Conservation (phyloP, 2,797 vertebrate genomes). For the Tenualosa thibaudeaui region DNA sequence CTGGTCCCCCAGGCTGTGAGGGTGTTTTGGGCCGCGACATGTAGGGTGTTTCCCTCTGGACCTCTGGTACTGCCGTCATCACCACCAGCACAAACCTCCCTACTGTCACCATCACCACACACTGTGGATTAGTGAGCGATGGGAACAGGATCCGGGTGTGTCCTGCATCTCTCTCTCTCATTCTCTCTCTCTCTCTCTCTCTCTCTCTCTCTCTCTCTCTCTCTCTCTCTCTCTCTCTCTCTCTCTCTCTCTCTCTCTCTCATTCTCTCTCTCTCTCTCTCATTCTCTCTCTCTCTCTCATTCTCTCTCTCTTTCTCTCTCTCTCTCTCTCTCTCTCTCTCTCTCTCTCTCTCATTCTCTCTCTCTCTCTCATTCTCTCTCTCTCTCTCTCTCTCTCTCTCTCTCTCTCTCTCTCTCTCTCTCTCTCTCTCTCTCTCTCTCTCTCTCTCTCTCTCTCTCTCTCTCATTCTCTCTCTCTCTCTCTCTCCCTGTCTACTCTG, state of each 20-base stretch:
- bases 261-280: no score
- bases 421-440: no score
- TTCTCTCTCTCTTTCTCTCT: not conserved
- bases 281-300: not conserved
- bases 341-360: no score
- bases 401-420: not conserved
- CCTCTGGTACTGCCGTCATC: not conserved
- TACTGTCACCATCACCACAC: not conserved
- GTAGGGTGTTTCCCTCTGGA: not conserved
- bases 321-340: not conserved
- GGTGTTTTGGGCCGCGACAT: not conserved
- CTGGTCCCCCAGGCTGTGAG: not conserved
- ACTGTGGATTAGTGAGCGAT: not conserved
- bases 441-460: not conserved
- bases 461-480: not conserved
- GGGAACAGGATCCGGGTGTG: not conserved
- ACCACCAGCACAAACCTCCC: no score
- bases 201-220: not conserved
- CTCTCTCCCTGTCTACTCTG: not conserved
- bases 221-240: not conserved
- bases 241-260: not conserved
- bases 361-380: not conserved
- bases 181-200: no score
- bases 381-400: not conserved
- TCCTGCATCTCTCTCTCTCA: not conserved